Percentiles rank a stretch among this genome's conserved stretches.
Evolutionary conservation across 1,140 invertebrate species (phyloP).

Genomic region (Caenorhabditis brenneri): DNA sequence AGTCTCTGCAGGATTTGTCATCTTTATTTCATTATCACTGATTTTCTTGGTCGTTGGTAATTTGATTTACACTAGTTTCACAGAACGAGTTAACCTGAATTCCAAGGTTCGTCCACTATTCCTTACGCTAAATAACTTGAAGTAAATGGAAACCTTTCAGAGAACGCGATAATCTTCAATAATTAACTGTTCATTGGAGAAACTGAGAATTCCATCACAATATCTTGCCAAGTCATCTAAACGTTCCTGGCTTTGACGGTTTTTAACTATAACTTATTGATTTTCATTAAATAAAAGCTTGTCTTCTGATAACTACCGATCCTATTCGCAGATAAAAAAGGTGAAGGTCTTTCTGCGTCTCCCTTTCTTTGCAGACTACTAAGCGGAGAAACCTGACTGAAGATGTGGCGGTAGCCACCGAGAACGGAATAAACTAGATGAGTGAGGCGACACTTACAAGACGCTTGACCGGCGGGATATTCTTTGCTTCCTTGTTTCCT

Average conservation of each 20-base stretch:
- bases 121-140: not conserved
- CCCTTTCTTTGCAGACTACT: not conserved
- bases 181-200: not conserved
- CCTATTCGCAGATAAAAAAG: not conserved
- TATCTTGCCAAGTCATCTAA: no score
- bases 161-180: not conserved
- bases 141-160: not conserved
- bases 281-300: not conserved
- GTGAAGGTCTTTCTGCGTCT: slow-evolving; percentile 35
- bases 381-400: not conserved
- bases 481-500: not conserved
- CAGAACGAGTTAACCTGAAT: not conserved
- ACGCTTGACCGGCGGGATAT: not conserved
- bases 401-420: slow-evolving; percentile 25
- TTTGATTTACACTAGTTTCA: slow-evolving; percentile 53
- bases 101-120: not conserved
- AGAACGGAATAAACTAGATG: slow-evolving; percentile 41
- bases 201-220: no score
- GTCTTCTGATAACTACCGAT: not conserved
- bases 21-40: slow-evolving; percentile 49
- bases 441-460: slow-evolving; percentile 14
- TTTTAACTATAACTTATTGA: not conserved
- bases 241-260: no score
- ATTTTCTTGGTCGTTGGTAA: slow-evolving; percentile 58
- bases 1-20: slow-evolving; percentile 53